Percentiles rank a stretch among this genome's conserved stretches.
These are phyloP conservation scores for Laticauda laticaudata DNA, from an alignment of 2,113 vertebrate species.

Conservation along the genomic window DNA sequence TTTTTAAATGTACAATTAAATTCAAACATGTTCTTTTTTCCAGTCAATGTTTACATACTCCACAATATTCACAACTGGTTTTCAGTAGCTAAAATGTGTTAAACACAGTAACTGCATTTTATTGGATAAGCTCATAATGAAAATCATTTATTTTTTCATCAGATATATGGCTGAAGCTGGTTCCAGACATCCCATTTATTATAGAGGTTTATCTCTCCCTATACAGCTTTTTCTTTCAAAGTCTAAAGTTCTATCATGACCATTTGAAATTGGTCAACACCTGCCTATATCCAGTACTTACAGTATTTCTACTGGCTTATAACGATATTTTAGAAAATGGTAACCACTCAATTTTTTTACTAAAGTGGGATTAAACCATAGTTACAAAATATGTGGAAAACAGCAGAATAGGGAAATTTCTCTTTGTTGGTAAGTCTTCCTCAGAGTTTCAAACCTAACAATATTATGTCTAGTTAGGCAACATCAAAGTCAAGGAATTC, in stretches of 20 bases:
- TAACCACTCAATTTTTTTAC: not conserved
- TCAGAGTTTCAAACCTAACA: not conserved
- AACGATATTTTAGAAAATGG: not conserved
- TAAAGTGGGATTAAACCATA: not conserved
- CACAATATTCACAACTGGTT: not conserved
- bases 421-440: not conserved
- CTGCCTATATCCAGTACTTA: not conserved
- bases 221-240: not conserved
- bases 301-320: not conserved
- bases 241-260: not conserved
- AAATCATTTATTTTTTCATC: not conserved
- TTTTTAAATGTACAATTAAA: not conserved
- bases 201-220: not conserved
- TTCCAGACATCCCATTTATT: not conserved
- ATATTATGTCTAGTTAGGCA: not conserved
- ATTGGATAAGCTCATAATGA: not conserved
- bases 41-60: not conserved
- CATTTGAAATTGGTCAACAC: not conserved
- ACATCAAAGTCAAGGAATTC: not conserved
- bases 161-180: not conserved
- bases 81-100: not conserved
- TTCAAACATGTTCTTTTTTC: not conserved
- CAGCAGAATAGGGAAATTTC: not conserved
- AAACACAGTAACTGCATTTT: conserved; percentile 15
- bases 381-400: not conserved